Percentiles rank a stretch among this genome's conserved stretches.
phyloP scores from a whole-genome alignment of 2,888 invertebrate species.

The Drosophila conformis region DNA sequence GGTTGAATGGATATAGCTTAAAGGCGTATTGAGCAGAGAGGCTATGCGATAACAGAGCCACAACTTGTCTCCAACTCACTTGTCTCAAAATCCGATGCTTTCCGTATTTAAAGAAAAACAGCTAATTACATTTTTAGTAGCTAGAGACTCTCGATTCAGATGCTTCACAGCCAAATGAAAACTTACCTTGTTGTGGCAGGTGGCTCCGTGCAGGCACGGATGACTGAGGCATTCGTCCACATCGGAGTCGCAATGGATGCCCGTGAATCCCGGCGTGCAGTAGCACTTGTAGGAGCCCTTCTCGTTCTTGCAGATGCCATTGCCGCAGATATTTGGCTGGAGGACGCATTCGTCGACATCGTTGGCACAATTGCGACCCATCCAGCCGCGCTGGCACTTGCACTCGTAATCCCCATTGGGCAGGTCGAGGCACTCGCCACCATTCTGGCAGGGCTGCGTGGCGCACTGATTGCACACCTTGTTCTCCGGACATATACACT shows the following conservation, averaged over 20 bases:
- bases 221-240: constrained; percentile 94
- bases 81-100: constrained; percentile 85
- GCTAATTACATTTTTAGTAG: constrained; percentile 82
- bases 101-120: constrained; percentile 85
- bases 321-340: constrained; percentile 89
- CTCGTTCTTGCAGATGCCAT: constrained; percentile 93
- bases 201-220: constrained; percentile 93
- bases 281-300: constrained; percentile 93
- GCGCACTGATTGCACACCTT: constrained; percentile 86
- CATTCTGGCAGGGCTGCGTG: constrained; percentile 88
- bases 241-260: constrained; percentile 92
- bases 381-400: constrained; percentile 87
- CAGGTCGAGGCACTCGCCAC: constrained; percentile 88
- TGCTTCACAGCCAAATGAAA: neutral
- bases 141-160: constrained; percentile 19
- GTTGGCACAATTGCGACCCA: constrained; percentile 86
- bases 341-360: constrained; percentile 90
- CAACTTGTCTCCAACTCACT: constrained; percentile 76
- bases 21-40: neutral
- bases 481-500: constrained; percentile 84
- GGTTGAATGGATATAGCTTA: constrained; percentile 5
- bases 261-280: constrained; percentile 95
- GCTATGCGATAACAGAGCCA: neutral
- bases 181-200: constrained; percentile 89
- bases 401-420: constrained; percentile 87